phyloP scores from a whole-genome alignment of 2,113 vertebrate genomes.

The Amia ocellicauda region DNA sequence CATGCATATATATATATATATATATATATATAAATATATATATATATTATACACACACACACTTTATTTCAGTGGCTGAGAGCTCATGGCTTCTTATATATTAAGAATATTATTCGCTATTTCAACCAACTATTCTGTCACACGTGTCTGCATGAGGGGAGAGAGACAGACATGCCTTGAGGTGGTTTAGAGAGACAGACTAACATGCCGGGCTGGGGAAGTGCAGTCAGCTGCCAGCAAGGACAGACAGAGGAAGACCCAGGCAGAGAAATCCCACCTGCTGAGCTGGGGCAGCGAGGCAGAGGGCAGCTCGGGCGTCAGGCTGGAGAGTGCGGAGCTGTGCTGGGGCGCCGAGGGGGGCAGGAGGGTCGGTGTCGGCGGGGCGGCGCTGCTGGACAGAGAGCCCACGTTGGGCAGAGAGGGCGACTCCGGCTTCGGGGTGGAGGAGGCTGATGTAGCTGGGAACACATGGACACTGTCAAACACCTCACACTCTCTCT shows the following conservation, averaged over 20 bases:
- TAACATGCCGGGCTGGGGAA: too few relatives aligned
- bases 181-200: too few relatives aligned
- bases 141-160: too few relatives aligned
- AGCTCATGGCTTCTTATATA: too few relatives aligned
- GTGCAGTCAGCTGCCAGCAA: too few relatives aligned
- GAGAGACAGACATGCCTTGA: too few relatives aligned
- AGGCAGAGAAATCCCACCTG: constrained; percentile 64
- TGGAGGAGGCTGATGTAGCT: constrained; percentile 76
- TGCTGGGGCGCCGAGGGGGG: constrained; percentile 68
- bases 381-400: constrained; percentile 62
- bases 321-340: constrained; percentile 62
- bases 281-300: constrained; percentile 75
- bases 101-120: too few relatives aligned
- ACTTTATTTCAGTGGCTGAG: background rate
- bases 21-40: background rate
- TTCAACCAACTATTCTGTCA: too few relatives aligned
- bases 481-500: too few relatives aligned
- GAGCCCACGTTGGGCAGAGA: constrained; percentile 55
- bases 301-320: constrained; percentile 74
- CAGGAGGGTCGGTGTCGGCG: constrained; percentile 68
- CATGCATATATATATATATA: too few relatives aligned
- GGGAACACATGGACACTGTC: constrained; percentile 27
- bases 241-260: too few relatives aligned
- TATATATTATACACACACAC: too few relatives aligned
- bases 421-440: constrained; percentile 76